Conservation (phyloP, 2,888 invertebrate genomes). For the Drosophila vallismaia region DNA sequence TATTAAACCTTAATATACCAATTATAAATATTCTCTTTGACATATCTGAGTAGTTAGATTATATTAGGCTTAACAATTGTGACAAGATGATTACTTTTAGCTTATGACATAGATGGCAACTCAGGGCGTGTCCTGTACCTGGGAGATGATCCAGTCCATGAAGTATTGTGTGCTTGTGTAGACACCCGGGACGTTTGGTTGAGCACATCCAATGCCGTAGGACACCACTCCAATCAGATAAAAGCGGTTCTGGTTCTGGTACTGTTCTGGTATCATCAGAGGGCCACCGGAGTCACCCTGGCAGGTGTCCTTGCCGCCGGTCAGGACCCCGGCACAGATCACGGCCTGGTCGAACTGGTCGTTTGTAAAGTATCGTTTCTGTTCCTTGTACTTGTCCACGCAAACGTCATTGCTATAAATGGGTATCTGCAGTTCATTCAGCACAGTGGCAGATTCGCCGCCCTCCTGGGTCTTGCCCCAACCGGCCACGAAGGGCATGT, state of each 20-base stretch:
- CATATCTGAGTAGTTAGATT: background rate
- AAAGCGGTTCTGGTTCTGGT: slow-evolving; percentile 54
- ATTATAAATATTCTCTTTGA: background rate
- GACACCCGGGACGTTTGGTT: slow-evolving; percentile 86
- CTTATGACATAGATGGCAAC: slow-evolving; percentile 27
- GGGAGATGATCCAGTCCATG: slow-evolving; percentile 86
- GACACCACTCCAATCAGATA: slow-evolving; percentile 88
- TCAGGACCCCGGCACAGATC: slow-evolving; percentile 81
- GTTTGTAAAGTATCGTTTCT: slow-evolving; percentile 66
- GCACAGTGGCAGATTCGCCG: slow-evolving; percentile 87
- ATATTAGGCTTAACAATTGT: slow-evolving; percentile 3
- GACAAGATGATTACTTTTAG: slow-evolving; percentile 6
- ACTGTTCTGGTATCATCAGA: slow-evolving; percentile 81
- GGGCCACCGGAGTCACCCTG: slow-evolving; percentile 84
- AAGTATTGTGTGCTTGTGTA: slow-evolving; percentile 87
- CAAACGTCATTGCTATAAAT: slow-evolving; percentile 88
- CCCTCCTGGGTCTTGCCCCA: slow-evolving; percentile 83
- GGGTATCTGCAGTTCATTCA: slow-evolving; percentile 90
- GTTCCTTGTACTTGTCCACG: slow-evolving; percentile 77
- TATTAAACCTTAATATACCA: background rate
- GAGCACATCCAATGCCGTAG: slow-evolving; percentile 88
- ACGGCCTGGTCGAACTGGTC: slow-evolving; percentile 81
- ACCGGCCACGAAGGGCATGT: slow-evolving; percentile 90
- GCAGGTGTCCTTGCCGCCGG: slow-evolving; percentile 83
- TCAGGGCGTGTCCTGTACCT: slow-evolving; percentile 72